Base-by-base conservation (phyloP, 2,888 invertebrate genomes). In the Pachymerium ferrugineum region DNA sequence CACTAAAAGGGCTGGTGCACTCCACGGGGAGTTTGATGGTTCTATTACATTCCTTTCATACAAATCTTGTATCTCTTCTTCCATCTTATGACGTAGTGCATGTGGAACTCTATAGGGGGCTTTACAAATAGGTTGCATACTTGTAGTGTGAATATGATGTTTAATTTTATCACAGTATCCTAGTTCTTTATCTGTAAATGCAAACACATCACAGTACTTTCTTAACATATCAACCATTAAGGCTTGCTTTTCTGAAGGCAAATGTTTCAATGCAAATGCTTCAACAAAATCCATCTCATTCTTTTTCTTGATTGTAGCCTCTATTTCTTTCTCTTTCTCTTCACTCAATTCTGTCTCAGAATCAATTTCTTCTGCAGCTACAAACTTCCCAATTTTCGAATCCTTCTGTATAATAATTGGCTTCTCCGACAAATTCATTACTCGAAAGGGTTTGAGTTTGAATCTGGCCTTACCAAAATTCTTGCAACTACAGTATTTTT, bases 1-100 rank as follows among this genome's bases (percentile, higher is more conserved):
- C 0, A 79, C 78, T 22, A 79, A 42, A 3, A 80, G 70, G 0
- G 78, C 73, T 0, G 79, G 79, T n/a, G 78, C 78, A 1, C 78
- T 76, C 72, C 77, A 80, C 1, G 78, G 76, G 0, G 80, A 81
- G 14, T 75, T 74, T 6, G 79, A 78, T 74, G 76, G 16, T 14
- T 22, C 28, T 14, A 74, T 73, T 14, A 74, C 25, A 2, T 33
- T 73, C 4, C n/a, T 30, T 25, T 16, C 29, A 5, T 22, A 12
- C 33, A 73, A 19, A 8, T 73, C 38, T 6, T 30, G 22, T 2
- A 73, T 31, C 12, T 73, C 28, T 2, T 62, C 16, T 5, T 38
- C 12, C 25, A 73, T 74, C 30, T 54, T n/a, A 12, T 35, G 8
- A 0, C 74, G 25, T 35, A 29, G 35, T 0, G 31, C 28, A 31